Conservation (phyloP, 2,888 invertebrate genomes). For the Miltochrista miniata region DNA sequence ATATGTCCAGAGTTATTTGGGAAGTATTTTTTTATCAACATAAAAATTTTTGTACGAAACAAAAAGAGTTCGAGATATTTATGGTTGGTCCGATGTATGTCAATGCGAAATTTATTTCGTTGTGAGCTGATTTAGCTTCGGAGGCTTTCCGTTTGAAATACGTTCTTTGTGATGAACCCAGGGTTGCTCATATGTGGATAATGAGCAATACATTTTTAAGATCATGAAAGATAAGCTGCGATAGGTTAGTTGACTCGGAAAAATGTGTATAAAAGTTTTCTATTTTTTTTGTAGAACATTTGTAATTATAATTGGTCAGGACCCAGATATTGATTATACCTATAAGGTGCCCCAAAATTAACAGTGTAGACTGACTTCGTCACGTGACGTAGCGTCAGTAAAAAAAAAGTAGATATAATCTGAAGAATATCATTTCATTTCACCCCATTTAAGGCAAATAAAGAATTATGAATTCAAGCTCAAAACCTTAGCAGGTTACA, state of each 20-base stretch:
- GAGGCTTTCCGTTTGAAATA: constrained; percentile 64
- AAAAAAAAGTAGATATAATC: too few relatives aligned
- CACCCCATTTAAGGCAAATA: too few relatives aligned
- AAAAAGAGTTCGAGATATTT: constrained; percentile 73
- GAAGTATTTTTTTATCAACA: constrained; percentile 79
- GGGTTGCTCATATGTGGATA: constrained; percentile 49
- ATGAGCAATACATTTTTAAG: constrained; percentile 49
- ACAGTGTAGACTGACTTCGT: too few relatives aligned
- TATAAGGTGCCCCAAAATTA: too few relatives aligned
- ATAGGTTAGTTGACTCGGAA: constrained; percentile 27
- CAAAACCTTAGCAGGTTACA: too few relatives aligned
- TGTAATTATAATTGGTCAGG: too few relatives aligned
- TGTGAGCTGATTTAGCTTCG: constrained; percentile 67
- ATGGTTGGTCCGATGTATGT: constrained; percentile 76
- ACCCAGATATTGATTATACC: too few relatives aligned
- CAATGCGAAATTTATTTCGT: constrained; percentile 79
- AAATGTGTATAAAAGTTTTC: constrained; percentile 15
- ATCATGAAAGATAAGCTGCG: constrained; percentile 43
- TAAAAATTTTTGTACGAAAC: constrained; percentile 79
- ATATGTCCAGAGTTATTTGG: constrained; percentile 75
- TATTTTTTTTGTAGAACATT: constrained; percentile 15
- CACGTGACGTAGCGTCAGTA: too few relatives aligned
- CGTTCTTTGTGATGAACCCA: constrained; percentile 63
- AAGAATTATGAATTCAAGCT: too few relatives aligned
- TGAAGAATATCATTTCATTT: too few relatives aligned